Evolutionary conservation across 2,113 vertebrate species (phyloP).

Genomic region (Elachura formosa): DNA sequence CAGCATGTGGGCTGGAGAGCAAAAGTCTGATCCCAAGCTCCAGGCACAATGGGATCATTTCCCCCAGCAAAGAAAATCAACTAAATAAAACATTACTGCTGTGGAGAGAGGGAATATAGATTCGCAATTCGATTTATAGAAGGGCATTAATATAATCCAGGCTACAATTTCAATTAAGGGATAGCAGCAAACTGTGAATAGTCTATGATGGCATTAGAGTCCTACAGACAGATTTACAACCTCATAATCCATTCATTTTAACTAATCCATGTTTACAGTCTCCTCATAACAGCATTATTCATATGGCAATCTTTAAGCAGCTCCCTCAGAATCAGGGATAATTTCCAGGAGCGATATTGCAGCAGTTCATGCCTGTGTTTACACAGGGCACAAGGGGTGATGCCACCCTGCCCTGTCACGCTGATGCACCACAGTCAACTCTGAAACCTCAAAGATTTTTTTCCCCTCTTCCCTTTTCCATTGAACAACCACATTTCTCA

Average conservation of each 20-base stretch:
- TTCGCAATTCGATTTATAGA: slow-evolving; percentile 49
- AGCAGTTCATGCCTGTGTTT: neutral
- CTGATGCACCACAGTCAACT: neutral
- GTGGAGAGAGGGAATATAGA: neutral
- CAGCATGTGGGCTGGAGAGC: neutral
- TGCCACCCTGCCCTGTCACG: neutral
- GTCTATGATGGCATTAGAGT: slow-evolving; percentile 51
- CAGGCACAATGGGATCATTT: neutral
- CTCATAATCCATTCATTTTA: slow-evolving; percentile 60
- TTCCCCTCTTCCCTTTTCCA: neutral
- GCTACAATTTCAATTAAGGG: slow-evolving; percentile 62
- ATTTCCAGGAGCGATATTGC: neutral
- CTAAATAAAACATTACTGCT: slow-evolving; percentile 44
- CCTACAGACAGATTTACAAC: slow-evolving; percentile 62
- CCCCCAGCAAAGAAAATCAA: slow-evolving; percentile 1
- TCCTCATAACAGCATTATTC: slow-evolving; percentile 60
- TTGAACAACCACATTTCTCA: neutral
- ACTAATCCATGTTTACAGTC: slow-evolving; percentile 64
- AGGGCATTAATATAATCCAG: slow-evolving; percentile 49
- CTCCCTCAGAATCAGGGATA: slow-evolving; percentile 4
- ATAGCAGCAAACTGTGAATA: slow-evolving; percentile 50
- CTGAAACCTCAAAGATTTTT: neutral
- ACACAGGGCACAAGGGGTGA: fast-evolving
- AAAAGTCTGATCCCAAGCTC: neutral
- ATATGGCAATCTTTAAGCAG: slow-evolving; percentile 46